Evolutionary conservation across 2,113 vertebrate species (phyloP).

Genomic region (Eulacestoma nigropectus): DNA sequence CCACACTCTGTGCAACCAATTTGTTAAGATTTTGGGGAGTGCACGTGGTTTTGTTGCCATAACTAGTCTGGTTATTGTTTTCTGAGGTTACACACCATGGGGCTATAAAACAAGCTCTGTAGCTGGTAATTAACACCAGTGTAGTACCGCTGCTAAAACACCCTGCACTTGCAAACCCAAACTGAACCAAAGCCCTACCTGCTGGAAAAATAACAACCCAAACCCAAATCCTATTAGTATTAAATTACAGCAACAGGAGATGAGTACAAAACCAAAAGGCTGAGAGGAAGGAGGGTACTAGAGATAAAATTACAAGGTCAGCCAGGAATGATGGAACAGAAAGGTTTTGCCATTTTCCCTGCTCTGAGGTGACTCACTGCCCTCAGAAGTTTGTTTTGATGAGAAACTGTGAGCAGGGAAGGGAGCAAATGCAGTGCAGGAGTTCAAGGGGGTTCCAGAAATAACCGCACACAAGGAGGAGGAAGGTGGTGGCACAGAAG

Average conservation of each 20-base stretch:
- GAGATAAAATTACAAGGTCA: background rate
- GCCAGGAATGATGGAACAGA: background rate
- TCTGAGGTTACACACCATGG: accelerated
- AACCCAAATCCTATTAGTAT: background rate
- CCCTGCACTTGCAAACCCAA: background rate
- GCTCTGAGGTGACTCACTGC: accelerated
- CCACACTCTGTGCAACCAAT: background rate
- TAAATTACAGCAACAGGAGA: background rate
- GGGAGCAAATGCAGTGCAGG: accelerated
- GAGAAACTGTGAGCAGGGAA: background rate
- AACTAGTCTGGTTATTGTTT: background rate
- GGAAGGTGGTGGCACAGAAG: accelerated
- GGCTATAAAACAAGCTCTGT: background rate
- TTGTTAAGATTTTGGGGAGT: background rate
- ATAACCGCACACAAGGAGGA: accelerated
- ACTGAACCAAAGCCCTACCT: background rate
- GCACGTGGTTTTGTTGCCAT: accelerated
- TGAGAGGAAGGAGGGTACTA: background rate
- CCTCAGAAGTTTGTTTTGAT: background rate
- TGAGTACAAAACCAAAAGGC: background rate
- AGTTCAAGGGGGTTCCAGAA: background rate
- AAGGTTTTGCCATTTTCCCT: background rate
- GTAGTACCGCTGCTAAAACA: background rate
- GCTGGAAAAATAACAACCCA: background rate
- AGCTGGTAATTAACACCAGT: background rate